Conservation (phyloP, 2,797 vertebrate species). For the Brotula barbata region DNA sequence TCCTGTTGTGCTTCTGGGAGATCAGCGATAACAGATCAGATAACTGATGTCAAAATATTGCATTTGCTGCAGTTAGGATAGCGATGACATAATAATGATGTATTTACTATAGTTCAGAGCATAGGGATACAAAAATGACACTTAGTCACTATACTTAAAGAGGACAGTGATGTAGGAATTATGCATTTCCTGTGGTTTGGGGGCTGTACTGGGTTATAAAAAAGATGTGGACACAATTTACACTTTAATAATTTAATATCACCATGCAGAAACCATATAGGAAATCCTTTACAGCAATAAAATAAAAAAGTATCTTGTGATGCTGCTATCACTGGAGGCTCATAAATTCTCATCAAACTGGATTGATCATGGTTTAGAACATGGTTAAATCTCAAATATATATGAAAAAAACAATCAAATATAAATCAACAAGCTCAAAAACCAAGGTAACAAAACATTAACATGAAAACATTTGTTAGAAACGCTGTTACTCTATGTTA, state of each 20-base stretch:
- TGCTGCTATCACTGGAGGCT: conserved; percentile 53
- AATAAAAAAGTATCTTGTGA: conserved; percentile 75
- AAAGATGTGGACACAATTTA: too few relatives aligned
- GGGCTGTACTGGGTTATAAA: too few relatives aligned
- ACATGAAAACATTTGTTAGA: conserved; percentile 27
- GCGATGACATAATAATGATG: too few relatives aligned
- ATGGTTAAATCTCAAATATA: conserved; percentile 10
- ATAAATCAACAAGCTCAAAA: not conserved
- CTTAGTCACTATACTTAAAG: too few relatives aligned
- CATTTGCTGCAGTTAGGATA: too few relatives aligned
- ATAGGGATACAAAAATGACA: too few relatives aligned
- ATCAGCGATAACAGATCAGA: too few relatives aligned
- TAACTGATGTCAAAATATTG: too few relatives aligned
- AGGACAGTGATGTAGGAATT: too few relatives aligned
- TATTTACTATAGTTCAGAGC: too few relatives aligned
- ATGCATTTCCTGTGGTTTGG: too few relatives aligned
- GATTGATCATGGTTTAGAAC: conserved; percentile 27
- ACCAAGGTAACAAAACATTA: not conserved
- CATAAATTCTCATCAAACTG: conserved; percentile 43
- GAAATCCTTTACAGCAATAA: conserved; percentile 71
- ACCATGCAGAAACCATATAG: conserved; percentile 71
- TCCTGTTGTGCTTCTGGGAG: too few relatives aligned
- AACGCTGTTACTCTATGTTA: conserved; percentile 32
- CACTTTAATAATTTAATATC: conserved; percentile 78
- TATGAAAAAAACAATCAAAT: conserved; percentile 22